Base-by-base conservation (phyloP, 92 coral and sea anemone genomes). In the Micromussa lordhowensis region DNA sequence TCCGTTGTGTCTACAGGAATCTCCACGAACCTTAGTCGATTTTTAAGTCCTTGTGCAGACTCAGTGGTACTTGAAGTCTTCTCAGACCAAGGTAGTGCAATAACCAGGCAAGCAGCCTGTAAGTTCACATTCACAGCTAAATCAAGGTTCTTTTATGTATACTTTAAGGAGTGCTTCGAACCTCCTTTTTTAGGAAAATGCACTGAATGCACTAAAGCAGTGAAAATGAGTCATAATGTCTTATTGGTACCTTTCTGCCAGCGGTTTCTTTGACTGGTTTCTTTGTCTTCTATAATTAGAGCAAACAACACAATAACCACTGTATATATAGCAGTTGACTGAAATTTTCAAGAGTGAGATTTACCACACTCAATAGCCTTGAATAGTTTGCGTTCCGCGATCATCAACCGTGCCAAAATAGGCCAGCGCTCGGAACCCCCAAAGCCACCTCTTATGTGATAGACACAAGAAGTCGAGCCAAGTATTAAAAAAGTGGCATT, bases 11-110 rank as follows among this genome's bases (percentile, higher is more conserved):
- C 51, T 10, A 93, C 87, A 31, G 93, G 75, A 31, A 93, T 81
- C 59, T 87, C 81, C 28, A 93, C 93, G 64, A 93, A 78, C 18
- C 49, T 84, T 19, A 93, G 77, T 53, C 82, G 85, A 68, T 57
- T 70, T 31, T 83, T 70, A 54, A 53, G 36, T 24, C 24, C 40
- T 28, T 82, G 79, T 35, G 24, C 76, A 26, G 61, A 49, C 68
- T 82, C 76, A 16, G 30, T 36, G 34, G 48, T 29, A 73, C 29
- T 72, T 51, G 66, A 49, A 24, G 64, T 66, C 53, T 0, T 68
- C 24, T 40, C 77, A 68, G 77, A 11, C 79, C 79, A 70, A 19
- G 87, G 87, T 31, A 83, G 34, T 21, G 87, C 87, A 21, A 83
- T 59, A 55, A 83, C 70, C 87, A 83, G 34, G 14, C 68, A 30